A percentile compares a stretch with the other conserved stretches of the same genome.
Conservation (phyloP, 2,797 vertebrate genomes). For the Protonibea diacanthus region DNA sequence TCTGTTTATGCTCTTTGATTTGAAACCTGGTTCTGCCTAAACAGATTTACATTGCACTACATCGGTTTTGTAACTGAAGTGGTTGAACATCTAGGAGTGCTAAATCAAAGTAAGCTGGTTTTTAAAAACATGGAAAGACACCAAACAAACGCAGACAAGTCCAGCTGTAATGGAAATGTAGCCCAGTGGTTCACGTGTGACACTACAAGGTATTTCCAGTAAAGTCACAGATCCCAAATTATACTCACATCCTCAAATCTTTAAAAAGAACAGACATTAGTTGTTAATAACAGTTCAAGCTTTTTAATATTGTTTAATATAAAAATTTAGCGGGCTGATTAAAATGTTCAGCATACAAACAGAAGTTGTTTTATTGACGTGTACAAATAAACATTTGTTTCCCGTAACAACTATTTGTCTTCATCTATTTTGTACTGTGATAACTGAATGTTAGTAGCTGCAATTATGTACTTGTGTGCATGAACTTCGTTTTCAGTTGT, state of each 20-base stretch:
- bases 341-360: background rate
- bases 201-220: background rate
- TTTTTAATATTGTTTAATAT: background rate
- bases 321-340: background rate
- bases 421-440: background rate
- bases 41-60: background rate
- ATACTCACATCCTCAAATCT: background rate
- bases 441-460: background rate
- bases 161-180: conserved; percentile 1
- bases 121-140: background rate
- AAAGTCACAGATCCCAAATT: too few species aligned
- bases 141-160: background rate
- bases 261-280: too few species aligned
- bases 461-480: background rate
- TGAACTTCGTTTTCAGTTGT: background rate
- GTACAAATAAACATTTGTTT: background rate
- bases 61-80: background rate
- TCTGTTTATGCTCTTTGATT: background rate
- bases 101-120: background rate
- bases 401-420: background rate
- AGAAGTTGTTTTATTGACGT: background rate
- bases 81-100: background rate
- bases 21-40: background rate
- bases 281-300: background rate
- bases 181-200: background rate